These are phyloP conservation scores for Hymenopus coronatus DNA, from an alignment of 2,888 invertebrate species.

Conservation along the genomic window DNA sequence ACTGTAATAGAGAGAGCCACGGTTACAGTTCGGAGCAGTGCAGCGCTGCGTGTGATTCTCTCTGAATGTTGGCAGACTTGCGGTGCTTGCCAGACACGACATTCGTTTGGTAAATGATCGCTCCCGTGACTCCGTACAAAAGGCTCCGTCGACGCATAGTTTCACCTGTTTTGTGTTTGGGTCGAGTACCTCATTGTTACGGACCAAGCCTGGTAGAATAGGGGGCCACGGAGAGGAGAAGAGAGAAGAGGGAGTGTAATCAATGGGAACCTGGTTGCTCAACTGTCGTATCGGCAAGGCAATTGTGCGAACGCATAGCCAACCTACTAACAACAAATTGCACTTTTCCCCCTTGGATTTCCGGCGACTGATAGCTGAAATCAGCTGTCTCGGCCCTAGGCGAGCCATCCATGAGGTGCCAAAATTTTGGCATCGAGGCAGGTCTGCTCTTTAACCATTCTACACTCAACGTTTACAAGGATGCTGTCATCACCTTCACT, in stretches of 20 bases:
- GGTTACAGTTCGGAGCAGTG: not conserved
- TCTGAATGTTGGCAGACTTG: conserved; percentile 12
- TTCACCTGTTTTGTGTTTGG: conserved; percentile 31
- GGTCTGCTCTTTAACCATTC: no score
- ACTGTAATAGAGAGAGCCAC: not conserved
- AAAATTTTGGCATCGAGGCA: no score
- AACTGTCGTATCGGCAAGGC: conserved; percentile 15
- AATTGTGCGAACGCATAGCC: not conserved
- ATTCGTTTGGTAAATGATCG: conserved; percentile 27
- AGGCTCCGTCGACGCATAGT: conserved; percentile 17
- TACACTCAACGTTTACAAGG: no score
- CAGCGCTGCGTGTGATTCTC: conserved; percentile 4
- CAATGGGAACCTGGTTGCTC: conserved; percentile 22
- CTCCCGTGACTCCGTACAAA: conserved; percentile 27
- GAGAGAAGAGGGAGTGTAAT: not conserved
- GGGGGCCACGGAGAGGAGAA: not conserved
- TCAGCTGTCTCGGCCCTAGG: not conserved
- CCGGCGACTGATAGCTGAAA: not conserved
- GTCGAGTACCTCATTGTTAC: conserved; percentile 27
- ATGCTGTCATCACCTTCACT: no score
- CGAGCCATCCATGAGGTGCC: no score
- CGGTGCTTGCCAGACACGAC: conserved; percentile 12
- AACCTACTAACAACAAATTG: not conserved
- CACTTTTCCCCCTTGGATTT: not conserved
- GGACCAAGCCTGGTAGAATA: conserved; percentile 13